These are phyloP conservation scores for Betta splendens DNA, from an alignment of 2,797 vertebrate genomes.

Conservation along the genomic window DNA sequence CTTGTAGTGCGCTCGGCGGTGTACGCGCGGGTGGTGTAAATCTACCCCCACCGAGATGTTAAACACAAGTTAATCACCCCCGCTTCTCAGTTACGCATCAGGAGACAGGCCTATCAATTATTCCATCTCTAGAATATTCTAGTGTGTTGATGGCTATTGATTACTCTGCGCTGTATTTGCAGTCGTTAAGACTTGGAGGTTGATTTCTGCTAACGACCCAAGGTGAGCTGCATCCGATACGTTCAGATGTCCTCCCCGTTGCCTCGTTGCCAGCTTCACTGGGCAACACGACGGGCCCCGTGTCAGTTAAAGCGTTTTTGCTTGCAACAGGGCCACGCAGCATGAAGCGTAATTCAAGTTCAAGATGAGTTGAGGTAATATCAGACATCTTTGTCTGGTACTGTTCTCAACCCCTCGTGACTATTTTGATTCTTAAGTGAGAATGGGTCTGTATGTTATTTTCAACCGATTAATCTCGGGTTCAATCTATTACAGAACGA, in stretches of 20 bases:
- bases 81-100: conserved; percentile 66
- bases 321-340: not conserved
- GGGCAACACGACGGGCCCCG: conserved; percentile 69
- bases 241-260: conserved; percentile 50
- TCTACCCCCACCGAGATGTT: conserved; percentile 54
- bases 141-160: conserved; percentile 74
- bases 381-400: conserved; percentile 2
- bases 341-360: not conserved
- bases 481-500: conserved; percentile 55
- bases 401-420: conserved; percentile 1
- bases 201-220: conserved; percentile 73
- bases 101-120: conserved; percentile 77
- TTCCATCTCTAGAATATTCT: conserved; percentile 71
- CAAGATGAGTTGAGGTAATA: not conserved
- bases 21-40: conserved; percentile 44
- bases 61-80: conserved; percentile 73
- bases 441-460: conserved; percentile 29
- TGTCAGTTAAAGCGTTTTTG: not conserved
- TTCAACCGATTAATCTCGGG: conserved; percentile 41
- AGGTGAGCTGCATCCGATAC: conserved; percentile 65
- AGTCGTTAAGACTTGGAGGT: conserved; percentile 72
- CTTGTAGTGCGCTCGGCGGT: conserved; percentile 30
- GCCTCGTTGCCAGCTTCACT: conserved; percentile 12
- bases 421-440: not conserved
- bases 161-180: conserved; percentile 70